Conservation (phyloP, 2,888 invertebrate species). For the Leucozona laternaria region DNA sequence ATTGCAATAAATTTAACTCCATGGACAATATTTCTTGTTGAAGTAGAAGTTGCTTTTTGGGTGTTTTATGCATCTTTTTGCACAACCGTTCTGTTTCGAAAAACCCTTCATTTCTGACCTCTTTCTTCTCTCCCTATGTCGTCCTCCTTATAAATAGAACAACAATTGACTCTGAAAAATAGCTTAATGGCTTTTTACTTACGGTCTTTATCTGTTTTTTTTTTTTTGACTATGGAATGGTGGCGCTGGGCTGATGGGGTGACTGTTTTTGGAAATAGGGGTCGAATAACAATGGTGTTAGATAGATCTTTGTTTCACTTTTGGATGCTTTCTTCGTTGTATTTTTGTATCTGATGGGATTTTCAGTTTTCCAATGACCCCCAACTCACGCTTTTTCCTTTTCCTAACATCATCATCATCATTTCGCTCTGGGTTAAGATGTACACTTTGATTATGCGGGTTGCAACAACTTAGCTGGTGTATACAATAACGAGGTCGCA, state of each 20-base stretch:
- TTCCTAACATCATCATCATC: slow-evolving; percentile 9
- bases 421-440: slow-evolving; percentile 13
- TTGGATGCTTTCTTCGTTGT: slow-evolving; percentile 56
- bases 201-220: slow-evolving; percentile 63
- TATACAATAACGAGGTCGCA: slow-evolving; percentile 32
- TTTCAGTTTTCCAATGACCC: slow-evolving; percentile 22
- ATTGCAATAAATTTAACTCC: slow-evolving; percentile 74
- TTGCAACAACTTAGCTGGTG: slow-evolving; percentile 53
- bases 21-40: slow-evolving; percentile 67
- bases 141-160: slow-evolving; percentile 25
- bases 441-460: slow-evolving; percentile 65
- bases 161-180: slow-evolving; percentile 75
- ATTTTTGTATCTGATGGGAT: slow-evolving; percentile 40
- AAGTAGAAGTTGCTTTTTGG: slow-evolving; percentile 52
- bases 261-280: slow-evolving; percentile 17
- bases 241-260: not conserved
- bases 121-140: not conserved
- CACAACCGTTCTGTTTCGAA: slow-evolving; percentile 1
- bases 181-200: slow-evolving; percentile 75
- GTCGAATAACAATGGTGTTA: slow-evolving; percentile 64
- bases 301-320: slow-evolving; percentile 72
- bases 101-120: slow-evolving; percentile 8
- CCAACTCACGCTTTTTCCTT: not conserved
- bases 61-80: slow-evolving; percentile 28
- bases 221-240: too few species aligned